Conservation (phyloP, 92 coral and sea anemone species). For the Ricordea florida region DNA sequence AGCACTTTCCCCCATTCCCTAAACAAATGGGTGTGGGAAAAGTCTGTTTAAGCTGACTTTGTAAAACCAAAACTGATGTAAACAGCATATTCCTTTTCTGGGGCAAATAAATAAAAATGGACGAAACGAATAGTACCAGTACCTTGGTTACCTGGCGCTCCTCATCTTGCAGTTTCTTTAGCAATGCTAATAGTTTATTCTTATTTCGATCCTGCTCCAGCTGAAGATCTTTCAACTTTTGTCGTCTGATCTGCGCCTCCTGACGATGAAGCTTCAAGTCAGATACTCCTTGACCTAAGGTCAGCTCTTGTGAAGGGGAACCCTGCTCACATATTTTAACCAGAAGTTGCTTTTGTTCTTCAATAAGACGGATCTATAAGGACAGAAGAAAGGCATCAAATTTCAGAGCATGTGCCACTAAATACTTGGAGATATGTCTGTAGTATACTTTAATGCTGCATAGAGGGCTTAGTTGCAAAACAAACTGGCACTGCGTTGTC, state of each 20-base stretch:
- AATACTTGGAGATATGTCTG: neutral
- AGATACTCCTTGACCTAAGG: slow-evolving; percentile 45
- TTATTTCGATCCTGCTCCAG: slow-evolving; percentile 73
- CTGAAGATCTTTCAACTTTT: slow-evolving; percentile 54
- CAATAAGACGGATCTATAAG: slow-evolving; percentile 76
- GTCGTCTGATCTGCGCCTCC: slow-evolving; percentile 70
- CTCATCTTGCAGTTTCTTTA: slow-evolving; percentile 63
- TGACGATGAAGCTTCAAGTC: slow-evolving; percentile 74
- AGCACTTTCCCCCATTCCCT: too few relatives aligned
- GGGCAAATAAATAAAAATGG: neutral
- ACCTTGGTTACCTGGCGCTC: slow-evolving; percentile 24
- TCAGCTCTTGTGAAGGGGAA: slow-evolving; percentile 2
- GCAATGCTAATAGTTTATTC: slow-evolving; percentile 42
- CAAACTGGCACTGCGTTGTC: too few relatives aligned
- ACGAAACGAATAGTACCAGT: neutral
- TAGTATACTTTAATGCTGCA: too few relatives aligned
- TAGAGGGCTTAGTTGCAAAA: too few relatives aligned
- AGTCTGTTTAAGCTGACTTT: too few relatives aligned
- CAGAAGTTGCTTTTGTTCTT: slow-evolving; percentile 81
- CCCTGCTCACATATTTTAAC: slow-evolving; percentile 68
- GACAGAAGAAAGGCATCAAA: neutral
- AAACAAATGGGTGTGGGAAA: too few relatives aligned
- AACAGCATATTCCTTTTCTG: too few relatives aligned
- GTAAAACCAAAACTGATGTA: too few relatives aligned
- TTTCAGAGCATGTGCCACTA: neutral